These are phyloP conservation scores for Labia minor DNA, from an alignment of 2,888 invertebrate species.

Conservation along the genomic window DNA sequence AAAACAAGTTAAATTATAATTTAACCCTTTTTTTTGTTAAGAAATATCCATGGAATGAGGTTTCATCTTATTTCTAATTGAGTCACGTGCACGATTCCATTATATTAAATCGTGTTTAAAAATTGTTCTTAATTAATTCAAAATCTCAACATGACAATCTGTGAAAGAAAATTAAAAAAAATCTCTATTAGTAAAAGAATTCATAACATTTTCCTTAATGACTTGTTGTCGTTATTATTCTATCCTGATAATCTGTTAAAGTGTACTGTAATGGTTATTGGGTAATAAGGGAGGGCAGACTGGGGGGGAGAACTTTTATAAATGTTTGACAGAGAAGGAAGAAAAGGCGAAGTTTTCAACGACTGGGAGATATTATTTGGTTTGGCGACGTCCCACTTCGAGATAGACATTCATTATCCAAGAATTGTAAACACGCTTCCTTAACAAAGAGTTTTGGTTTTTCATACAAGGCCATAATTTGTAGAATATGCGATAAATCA, in stretches of 20 bases:
- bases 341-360: conserved; percentile 13
- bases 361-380: not conserved
- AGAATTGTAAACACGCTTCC: not conserved
- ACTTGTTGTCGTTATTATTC: conserved; percentile 5
- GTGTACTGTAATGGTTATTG: not conserved
- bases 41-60: not conserved
- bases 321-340: not conserved
- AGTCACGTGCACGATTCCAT: not conserved
- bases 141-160: not conserved
- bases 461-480: not conserved
- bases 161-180: not conserved
- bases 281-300: not conserved
- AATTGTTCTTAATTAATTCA: conserved; percentile 2
- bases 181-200: not conserved
- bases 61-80: not conserved
- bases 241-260: conserved; percentile 3
- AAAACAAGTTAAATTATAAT: too few relatives aligned
- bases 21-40: not conserved
- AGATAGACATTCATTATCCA: not conserved
- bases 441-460: not conserved
- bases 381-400: not conserved
- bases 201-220: conserved; percentile 13
- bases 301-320: not conserved
- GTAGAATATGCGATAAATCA: not conserved
- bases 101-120: conserved; percentile 1